phyloP scores from a whole-genome alignment of 2,113 vertebrate species.

The Shinisaurus crocodilurus region DNA sequence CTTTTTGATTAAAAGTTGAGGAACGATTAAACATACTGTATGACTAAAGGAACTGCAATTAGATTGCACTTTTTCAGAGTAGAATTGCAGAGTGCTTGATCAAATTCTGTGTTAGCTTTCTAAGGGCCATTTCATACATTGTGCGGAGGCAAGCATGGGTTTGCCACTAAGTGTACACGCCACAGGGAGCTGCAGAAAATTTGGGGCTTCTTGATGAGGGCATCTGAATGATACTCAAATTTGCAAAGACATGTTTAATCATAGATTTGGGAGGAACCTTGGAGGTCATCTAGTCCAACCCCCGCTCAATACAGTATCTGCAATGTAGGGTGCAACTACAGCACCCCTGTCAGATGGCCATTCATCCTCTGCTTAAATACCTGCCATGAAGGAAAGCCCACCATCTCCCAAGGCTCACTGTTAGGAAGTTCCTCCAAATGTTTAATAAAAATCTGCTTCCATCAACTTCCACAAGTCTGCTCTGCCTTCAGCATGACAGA shows the following conservation, averaged over 20 bases:
- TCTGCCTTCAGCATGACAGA: too few relatives aligned
- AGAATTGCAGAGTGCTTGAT: neutral
- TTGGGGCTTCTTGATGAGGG: conserved; percentile 19
- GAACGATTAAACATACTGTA: neutral
- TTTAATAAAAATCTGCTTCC: neutral
- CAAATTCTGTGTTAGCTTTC: neutral
- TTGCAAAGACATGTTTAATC: neutral
- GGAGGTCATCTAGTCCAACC: too few relatives aligned
- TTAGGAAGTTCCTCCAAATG: neutral
- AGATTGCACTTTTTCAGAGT: neutral
- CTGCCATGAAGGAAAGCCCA: neutral
- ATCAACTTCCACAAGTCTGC: neutral
- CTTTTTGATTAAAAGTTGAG: neutral
- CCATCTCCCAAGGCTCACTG: neutral
- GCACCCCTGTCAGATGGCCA: neutral
- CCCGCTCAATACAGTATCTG: neutral
- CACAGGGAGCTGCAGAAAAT: neutral
- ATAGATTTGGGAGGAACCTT: neutral
- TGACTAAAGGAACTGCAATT: neutral
- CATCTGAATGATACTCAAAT: neutral
- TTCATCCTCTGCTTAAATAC: neutral
- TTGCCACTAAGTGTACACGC: neutral
- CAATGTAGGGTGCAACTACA: neutral
- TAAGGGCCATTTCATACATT: neutral
- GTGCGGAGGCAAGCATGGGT: neutral